Base-by-base conservation (phyloP, 1,140 invertebrate species). In the Elymnias hypermnestra region DNA sequence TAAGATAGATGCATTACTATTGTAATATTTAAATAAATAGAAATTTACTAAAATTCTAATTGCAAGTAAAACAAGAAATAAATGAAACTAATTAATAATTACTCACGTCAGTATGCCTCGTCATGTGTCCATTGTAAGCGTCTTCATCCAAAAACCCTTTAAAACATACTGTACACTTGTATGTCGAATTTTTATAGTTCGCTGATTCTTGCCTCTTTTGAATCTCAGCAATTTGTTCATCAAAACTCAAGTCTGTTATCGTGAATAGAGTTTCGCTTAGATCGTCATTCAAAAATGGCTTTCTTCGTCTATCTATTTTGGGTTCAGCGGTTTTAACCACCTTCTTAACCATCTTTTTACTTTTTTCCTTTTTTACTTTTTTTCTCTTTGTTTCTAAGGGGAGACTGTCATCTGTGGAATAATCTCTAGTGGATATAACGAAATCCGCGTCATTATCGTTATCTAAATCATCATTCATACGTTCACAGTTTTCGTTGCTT, bases 101-200 rank as follows among this genome's bases (percentile, higher is more conserved):
- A 74, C 76, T 76, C 38, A 83, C 79, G 50, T 64, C 18, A 3
- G 79, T 74, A 62, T 83, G 79, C 12, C 77, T 52, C 0, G 51
- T 62, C 52, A 79, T 69, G 26, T 83, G 79, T 1, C 64, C 53
- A 10, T 68, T 74, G 36, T 74, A 83, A 0, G 81, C 77, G 5
- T 76, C 73, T 25, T 76, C 68, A 22, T 84, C 79, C n/a, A 82
- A 37, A 35, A 82, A 84, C 0, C 79, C 79, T 37, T 84, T 84
- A 21, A 53, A 84, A 43, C 81, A 84, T 12, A 53, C 67, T 0
- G 53, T 64, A 38, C 81, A 84, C 41, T 82, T 79, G 33, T 62
- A 82, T 3, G 67, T 39, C 0, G 73, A 57, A 8, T 84, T 82
- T 38, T 73, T 79, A 33, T 72, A 84, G 42, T 84, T 84, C 0